phyloP scores from a whole-genome alignment of 2,797 vertebrate species.

The Momotus momota region DNA sequence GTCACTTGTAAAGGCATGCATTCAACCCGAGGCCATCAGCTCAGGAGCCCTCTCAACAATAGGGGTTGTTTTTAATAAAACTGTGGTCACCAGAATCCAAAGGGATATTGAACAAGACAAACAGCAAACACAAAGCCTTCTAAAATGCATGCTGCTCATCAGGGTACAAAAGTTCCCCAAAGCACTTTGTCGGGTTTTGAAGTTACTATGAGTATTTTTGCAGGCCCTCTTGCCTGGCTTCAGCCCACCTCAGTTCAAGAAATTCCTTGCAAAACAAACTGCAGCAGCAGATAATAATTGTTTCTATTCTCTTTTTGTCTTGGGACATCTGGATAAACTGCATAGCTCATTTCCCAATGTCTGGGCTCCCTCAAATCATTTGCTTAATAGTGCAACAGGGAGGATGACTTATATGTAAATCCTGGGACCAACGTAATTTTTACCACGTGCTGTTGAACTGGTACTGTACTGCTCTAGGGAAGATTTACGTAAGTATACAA shows the following conservation, averaged over 20 bases:
- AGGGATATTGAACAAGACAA: conserved; percentile 36
- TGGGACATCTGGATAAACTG: not conserved
- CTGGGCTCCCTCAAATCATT: not conserved
- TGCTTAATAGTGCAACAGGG: not conserved
- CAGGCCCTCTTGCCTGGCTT: not conserved
- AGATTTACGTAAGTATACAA: not conserved
- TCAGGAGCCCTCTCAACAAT: conserved; percentile 33
- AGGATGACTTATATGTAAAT: not conserved
- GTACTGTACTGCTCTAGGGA: not conserved
- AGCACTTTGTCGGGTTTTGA: conserved; percentile 36
- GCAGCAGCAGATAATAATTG: not conserved
- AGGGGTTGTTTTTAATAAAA: conserved; percentile 51
- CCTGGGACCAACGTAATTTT: not conserved
- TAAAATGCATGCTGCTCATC: not conserved
- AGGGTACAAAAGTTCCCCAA: not conserved
- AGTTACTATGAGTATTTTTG: not conserved
- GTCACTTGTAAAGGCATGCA: conserved; percentile 25
- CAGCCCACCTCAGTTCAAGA: not conserved
- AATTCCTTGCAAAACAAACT: not conserved
- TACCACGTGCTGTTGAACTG: not conserved
- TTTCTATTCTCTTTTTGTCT: not conserved
- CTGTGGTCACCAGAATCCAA: conserved; percentile 2
- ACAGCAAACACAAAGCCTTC: not conserved
- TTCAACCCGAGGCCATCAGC: conserved; percentile 49
- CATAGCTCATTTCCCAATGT: not conserved